Percentiles rank a stretch among this genome's conserved stretches.
These are phyloP conservation scores for Hypomesus transpacificus DNA, from an alignment of 2,113 vertebrate species.

Conservation along the genomic window DNA sequence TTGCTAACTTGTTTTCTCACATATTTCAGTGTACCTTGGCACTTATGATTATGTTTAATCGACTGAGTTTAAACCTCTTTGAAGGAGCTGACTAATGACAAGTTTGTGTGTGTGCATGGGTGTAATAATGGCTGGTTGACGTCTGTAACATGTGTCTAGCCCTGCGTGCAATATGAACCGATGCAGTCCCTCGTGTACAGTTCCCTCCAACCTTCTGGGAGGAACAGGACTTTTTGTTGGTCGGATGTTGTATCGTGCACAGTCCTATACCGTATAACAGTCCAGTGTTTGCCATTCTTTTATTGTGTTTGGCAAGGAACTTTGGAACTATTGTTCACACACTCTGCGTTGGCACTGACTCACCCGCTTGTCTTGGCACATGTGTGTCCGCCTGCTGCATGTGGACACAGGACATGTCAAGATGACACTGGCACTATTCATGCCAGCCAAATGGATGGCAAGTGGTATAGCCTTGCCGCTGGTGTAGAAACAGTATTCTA, in stretches of 20 bases:
- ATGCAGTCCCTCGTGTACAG: too few species aligned
- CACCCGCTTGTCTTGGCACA: not conserved
- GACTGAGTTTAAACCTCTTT: not conserved
- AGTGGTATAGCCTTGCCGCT: constrained; percentile 3
- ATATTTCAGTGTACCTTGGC: too few species aligned
- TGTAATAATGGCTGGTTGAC: constrained; percentile 20
- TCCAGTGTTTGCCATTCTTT: not conserved
- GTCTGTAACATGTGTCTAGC: not conserved
- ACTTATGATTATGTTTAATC: too few species aligned
- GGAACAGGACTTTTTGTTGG: too few species aligned
- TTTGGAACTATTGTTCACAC: not conserved
- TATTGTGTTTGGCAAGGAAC: not conserved
- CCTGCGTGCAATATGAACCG: not conserved
- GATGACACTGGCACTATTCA: constrained; percentile 2
- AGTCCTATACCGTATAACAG: not conserved
- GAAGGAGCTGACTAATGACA: constrained; percentile 21
- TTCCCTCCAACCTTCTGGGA: too few species aligned
- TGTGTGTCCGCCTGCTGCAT: not conserved
- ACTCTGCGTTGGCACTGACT: not conserved
- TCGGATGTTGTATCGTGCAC: not conserved
- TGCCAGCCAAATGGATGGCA: constrained; percentile 16
- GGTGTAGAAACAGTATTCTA: constrained; percentile 3
- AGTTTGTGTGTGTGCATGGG: constrained; percentile 20
- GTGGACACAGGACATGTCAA: not conserved
- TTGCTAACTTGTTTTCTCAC: too few species aligned